These are phyloP conservation scores for Crocuta crocuta DNA, from an alignment of 2,113 vertebrate genomes.

Conservation along the genomic window DNA sequence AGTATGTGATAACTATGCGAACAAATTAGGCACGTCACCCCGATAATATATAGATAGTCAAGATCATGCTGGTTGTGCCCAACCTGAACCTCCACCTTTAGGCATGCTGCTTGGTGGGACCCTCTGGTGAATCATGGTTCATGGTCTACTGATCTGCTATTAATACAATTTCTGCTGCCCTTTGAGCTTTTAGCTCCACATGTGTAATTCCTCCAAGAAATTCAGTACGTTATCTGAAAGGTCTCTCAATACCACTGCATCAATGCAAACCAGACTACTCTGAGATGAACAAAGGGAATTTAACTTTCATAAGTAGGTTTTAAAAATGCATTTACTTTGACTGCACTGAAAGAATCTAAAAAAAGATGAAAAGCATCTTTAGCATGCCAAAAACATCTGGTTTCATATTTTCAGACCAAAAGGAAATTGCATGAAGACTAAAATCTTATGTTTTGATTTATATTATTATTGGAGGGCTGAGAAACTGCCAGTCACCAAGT, in stretches of 20 bases:
- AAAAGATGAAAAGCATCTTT: conserved; percentile 97
- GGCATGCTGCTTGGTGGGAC: conserved; percentile 55
- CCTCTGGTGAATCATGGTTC: conserved; percentile 74
- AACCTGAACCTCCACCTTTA: conserved; percentile 57
- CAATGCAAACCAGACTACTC: conserved; percentile 98
- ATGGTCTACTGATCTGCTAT: conserved; percentile 84
- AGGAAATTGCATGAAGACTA: conserved; percentile 97
- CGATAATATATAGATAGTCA: conserved; percentile 75
- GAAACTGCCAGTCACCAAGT: conserved; percentile 92
- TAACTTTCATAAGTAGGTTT: conserved; percentile 93
- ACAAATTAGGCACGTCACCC: conserved; percentile 83
- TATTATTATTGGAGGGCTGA: conserved; percentile 94
- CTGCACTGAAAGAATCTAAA: conserved; percentile 90
- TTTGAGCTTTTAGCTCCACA: conserved; percentile 84
- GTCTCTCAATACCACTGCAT: conserved; percentile 91
- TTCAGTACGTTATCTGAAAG: conserved; percentile 88
- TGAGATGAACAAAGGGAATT: conserved; percentile 94
- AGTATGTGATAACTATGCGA: conserved; percentile 83
- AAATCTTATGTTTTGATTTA: conserved; percentile 99
- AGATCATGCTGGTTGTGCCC: conserved; percentile 66
- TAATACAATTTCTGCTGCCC: conserved; percentile 84
- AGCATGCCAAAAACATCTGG: conserved; percentile 98
- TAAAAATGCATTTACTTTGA: conserved; percentile 94
- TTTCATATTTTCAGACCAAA: conserved; percentile 95
- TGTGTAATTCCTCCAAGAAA: conserved; percentile 86